Evolutionary conservation across 64 coral and sea anemone genomes (phyloP), one percentile per base, ranked within the genome.

Genomic region (Stichodactyla helianthus): DNA sequence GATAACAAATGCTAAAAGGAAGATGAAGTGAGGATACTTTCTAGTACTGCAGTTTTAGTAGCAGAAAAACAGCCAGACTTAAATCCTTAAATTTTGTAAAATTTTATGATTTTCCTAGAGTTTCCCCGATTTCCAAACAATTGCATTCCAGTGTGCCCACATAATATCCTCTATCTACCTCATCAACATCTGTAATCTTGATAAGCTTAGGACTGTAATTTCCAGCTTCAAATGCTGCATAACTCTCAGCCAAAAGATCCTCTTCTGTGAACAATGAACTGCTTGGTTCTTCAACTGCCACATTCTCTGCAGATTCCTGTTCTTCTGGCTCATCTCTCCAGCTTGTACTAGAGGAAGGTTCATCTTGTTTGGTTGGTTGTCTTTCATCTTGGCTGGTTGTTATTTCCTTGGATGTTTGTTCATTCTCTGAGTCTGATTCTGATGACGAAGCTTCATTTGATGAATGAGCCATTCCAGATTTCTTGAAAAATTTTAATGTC

Each of bases 191-290:
- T 19, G 88, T 86, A 64, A 84, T 82, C 57, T 94, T 94, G 52
- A 98, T 87, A 12, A 98, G 71, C 64, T 87, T 92, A 20, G 96
- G 96, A 85, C 96, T 95, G 82, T 98, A 98, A 54, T 89, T 92
- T 15, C 96, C 96, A 22, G 90, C 93, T 59, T 94, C 96, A 92
- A 95, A 98, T 54, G 90, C 85, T 71, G 93, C 56, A 86, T 98
- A 98, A 90, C 93, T 86, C 88, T 92, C 88, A 85, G 95, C 97
- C 44, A 92, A 87, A 10, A 99, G 86, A 54, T 99, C 97, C 68
- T 95, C 93, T 22, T 99, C 97, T 52, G 93, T 92, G 55, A 89
- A 99, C 71, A 99, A 85, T 52, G 87, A 79, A 14, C 65, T 50
- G 17, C 11, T 67, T 79, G 76, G 52, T 51, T 82, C 67, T 6